A percentile compares a stretch with the other conserved stretches of the same genome.
Evolutionary conservation across 2,888 invertebrate species (phyloP).

Genomic region (Iselma pallidipennis): DNA sequence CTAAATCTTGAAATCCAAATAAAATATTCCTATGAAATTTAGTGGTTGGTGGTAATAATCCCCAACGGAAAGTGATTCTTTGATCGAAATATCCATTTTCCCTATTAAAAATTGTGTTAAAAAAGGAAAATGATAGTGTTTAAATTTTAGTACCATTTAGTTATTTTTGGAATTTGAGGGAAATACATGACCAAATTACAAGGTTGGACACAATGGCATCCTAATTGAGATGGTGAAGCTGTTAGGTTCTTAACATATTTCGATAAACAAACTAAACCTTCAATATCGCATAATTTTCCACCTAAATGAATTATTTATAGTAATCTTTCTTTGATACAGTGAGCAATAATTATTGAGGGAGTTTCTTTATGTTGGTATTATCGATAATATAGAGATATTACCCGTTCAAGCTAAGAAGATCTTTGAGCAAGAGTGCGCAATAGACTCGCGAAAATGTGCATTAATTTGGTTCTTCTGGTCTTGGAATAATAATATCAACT

Average conservation of each 20-base stretch:
- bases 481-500: no score
- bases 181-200: slow-evolving; percentile 55
- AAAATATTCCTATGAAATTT: slow-evolving; percentile 65
- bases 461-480: no score
- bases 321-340: no score
- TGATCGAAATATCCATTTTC: slow-evolving; percentile 52
- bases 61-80: slow-evolving; percentile 59
- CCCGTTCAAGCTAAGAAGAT: no score
- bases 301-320: no score
- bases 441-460: no score
- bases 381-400: no score
- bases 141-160: slow-evolving; percentile 47
- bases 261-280: slow-evolving; percentile 62
- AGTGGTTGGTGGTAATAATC: slow-evolving; percentile 60
- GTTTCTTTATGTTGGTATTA: no score
- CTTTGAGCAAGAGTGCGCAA: no score
- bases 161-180: slow-evolving; percentile 50
- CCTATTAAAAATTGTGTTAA: slow-evolving; percentile 33
- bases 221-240: slow-evolving; percentile 45
- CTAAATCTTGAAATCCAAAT: slow-evolving; percentile 66
- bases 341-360: no score
- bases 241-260: slow-evolving; percentile 50
- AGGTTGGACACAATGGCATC: slow-evolving; percentile 56
- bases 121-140: not conserved
- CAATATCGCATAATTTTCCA: slow-evolving; percentile 58